Percentiles rank a stretch among this genome's conserved stretches.
phyloP scores from a whole-genome alignment of 64 coral and sea anemone genomes.

The Orbicella faveolata region DNA sequence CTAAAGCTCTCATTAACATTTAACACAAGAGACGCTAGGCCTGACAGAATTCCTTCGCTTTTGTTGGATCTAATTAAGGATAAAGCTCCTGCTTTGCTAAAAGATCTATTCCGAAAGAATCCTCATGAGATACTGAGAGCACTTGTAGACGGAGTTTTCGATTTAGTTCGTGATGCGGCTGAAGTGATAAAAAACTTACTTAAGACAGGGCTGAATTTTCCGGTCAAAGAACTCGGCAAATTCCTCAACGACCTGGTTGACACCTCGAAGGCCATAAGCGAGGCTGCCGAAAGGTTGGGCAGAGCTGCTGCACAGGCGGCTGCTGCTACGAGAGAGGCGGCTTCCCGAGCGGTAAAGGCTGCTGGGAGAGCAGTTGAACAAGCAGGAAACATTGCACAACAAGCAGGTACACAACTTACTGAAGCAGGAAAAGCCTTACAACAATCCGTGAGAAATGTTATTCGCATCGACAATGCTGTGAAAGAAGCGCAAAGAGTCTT shows the following conservation, averaged over 20 bases:
- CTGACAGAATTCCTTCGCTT: conserved; percentile 48
- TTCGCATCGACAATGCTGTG: conserved; percentile 42
- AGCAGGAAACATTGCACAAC: conserved; percentile 11
- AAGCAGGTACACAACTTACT: conserved; percentile 32
- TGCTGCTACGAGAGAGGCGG: conserved; percentile 30
- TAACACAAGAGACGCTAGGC: conserved; percentile 47
- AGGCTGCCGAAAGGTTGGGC: background rate
- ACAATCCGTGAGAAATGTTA: conserved; percentile 34
- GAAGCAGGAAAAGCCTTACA: conserved; percentile 29
- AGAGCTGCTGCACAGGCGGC: conserved; percentile 29
- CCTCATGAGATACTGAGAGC: conserved; percentile 52
- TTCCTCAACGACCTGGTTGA: conserved; percentile 53
- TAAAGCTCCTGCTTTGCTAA: conserved; percentile 35
- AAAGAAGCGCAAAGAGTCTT: conserved; percentile 44
- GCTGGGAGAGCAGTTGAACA: conserved; percentile 15
- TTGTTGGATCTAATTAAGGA: conserved; percentile 32
- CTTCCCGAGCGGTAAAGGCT: conserved; percentile 28
- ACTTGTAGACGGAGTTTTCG: conserved; percentile 54
- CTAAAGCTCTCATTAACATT: conserved; percentile 47
- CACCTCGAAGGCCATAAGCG: conserved; percentile 13
- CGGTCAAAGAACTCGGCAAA: conserved; percentile 46
- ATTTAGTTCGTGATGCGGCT: conserved; percentile 45
- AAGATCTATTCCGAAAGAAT: conserved; percentile 24
- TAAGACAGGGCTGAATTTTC: conserved; percentile 36
- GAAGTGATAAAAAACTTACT: conserved; percentile 48